A percentile compares a stretch with the other conserved stretches of the same genome.
Conservation (phyloP, 2,888 invertebrate species). For the Caradrina clavipalpis region DNA sequence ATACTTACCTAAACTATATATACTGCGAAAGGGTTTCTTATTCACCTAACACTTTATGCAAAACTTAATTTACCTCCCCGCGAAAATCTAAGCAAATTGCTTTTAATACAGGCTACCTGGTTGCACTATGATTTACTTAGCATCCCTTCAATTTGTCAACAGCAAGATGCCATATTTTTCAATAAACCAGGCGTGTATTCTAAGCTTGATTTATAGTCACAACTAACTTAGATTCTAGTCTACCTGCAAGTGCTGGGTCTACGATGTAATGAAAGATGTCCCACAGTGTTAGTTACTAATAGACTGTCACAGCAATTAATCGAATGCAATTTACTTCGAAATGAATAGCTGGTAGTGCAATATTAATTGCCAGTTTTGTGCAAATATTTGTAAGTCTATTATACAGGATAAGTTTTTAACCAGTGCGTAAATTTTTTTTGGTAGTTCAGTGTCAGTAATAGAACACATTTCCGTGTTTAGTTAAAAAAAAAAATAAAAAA, state of each 20-base stretch:
- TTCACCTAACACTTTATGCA: conserved; percentile 7
- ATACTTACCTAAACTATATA: neutral
- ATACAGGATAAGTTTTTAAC: no score
- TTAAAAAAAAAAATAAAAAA: no score
- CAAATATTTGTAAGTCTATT: conserved; percentile 26
- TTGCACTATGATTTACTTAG: conserved; percentile 48
- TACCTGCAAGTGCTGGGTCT: conserved; percentile 38
- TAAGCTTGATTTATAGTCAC: conserved; percentile 49
- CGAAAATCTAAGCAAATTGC: conserved; percentile 35
- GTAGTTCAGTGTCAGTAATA: no score
- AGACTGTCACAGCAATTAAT: conserved; percentile 56
- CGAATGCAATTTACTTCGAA: conserved; percentile 45
- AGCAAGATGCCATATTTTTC: conserved; percentile 56
- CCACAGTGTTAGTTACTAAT: conserved; percentile 50
- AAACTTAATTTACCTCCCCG: conserved; percentile 9
- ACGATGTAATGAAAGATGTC: conserved; percentile 56
- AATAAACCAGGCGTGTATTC: conserved; percentile 47
- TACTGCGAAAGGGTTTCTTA: conserved; percentile 1
- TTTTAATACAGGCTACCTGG: conserved; percentile 28
- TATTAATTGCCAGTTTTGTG: conserved; percentile 36
- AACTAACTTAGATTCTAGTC: conserved; percentile 54
- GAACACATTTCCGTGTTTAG: no score
- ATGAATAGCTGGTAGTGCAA: conserved; percentile 28
- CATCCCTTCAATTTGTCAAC: conserved; percentile 53
- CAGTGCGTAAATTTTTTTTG: no score